Evolutionary conservation across 2,113 vertebrate species (phyloP), one percentile per base, ranked within the genome.

Genomic region (Ctenodactylus gundi): DNA sequence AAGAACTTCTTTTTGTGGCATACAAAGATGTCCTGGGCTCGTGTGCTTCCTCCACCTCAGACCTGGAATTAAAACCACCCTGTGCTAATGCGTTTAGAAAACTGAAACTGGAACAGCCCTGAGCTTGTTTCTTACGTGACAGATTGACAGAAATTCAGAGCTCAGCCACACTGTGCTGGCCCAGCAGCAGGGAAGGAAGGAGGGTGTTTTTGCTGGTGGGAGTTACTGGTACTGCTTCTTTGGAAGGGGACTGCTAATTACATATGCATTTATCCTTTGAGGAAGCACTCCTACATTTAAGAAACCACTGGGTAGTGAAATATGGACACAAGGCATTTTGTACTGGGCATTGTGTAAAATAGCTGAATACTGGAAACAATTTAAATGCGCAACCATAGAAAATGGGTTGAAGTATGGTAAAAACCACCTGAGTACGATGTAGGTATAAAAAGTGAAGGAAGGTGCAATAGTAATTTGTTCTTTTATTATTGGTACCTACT

Each of bases 181-280:
- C 36, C 94, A 21, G 21, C 53, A 68, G 0, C 70, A 41, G 36
- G 39, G 31, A 53, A 88, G 67, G 65, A 60, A 76, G 11, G 39
- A 62, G n/a, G n/a, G 13, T 72, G 18, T 34, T 62, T 95, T 94
- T 75, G 70, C 85, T 57, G 9, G 27, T 72, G 1, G 29, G 29
- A 85, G 55, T 91, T 93, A 49, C 90, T 57, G 70, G 31, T 46
- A 41, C 58, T 81, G 82, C 27, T 75, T 94, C 84, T 90, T 93
- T 88, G 39, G 21, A 96, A 49, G 15, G 27, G 7, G 75, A 75
- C 64, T 85, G 91, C 65, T 85, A 20, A 85, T 93, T 93, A 85
- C 25, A 44, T 85, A 68, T 25, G 20, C 21, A 68, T 68, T 83
- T 83, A 85, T 78, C 55, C 7, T 57, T 93, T 86, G 23, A 62